phyloP scores from a whole-genome alignment of 2,888 invertebrate genomes.

The Clitarchus hookeri region DNA sequence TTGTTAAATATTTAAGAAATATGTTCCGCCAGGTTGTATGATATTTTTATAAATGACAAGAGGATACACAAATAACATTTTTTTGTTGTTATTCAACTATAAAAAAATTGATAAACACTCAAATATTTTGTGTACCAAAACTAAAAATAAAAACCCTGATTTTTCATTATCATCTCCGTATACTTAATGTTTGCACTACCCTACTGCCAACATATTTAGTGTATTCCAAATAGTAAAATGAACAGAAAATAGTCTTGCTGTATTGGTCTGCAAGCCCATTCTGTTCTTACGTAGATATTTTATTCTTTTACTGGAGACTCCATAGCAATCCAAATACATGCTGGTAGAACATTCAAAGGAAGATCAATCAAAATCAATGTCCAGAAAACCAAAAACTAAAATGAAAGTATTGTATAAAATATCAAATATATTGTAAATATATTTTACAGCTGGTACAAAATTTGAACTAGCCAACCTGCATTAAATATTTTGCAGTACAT shows the following conservation, averaged over 20 bases:
- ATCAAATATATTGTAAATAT: not conserved
- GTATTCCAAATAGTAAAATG: not conserved
- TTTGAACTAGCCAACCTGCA: not conserved
- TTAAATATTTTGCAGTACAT: not conserved
- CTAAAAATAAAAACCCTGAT: no score
- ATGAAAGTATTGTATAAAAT: not conserved
- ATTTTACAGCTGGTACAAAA: constrained; percentile 1
- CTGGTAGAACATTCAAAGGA: not conserved
- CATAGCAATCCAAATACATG: not conserved
- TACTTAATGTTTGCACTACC: no score
- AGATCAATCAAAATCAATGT: not conserved
- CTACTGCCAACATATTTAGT: no score
- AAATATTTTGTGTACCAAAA: no score
- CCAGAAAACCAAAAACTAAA: not conserved
- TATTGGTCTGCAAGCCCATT: not conserved
- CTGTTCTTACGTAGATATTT: not conserved
- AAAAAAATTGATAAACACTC: no score
- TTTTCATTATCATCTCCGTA: no score
- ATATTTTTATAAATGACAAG: no score
- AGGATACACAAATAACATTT: no score
- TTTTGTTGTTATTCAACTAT: no score
- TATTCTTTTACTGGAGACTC: not conserved
- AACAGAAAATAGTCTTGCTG: no score
- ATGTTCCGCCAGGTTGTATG: no score
- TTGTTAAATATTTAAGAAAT: no score